Evolutionary conservation across 1,140 invertebrate genomes (phyloP), one percentile per base, ranked within the genome.

Genomic region (Drosophila nikananu): DNA sequence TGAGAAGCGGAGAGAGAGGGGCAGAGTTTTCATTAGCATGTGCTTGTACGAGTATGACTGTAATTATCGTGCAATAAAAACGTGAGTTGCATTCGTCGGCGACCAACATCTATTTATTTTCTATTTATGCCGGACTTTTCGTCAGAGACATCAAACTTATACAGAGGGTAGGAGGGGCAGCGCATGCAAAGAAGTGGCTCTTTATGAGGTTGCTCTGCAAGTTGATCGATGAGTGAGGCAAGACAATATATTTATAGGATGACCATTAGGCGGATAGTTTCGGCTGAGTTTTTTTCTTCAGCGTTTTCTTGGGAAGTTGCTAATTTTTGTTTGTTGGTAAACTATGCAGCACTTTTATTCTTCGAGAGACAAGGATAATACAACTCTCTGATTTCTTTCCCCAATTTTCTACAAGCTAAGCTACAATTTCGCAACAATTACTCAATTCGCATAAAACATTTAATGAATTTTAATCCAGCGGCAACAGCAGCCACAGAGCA

Each of bases 51-150:
- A 60, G 30, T 64, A 65, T 59, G 63, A 68, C 62, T 81, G 44
- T 80, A 75, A 87, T 87, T 87, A 83, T 84, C 84, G 68, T 89
- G 73, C 84, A 89, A 89, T 87, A 59, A 61, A 86, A 86, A 89
- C 83, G 83, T 87, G 83, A 89, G 67, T 76, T 78, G 83, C 81
- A 87, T 59, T 77, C 71, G 66, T 2, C 71, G 32, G 5, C 35
- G 19, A 25, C 21, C 32, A 39, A 17, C 59, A 25, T 59, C 37
- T 65, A 58, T 55, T 41, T 58, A 49, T 73, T 63, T 55, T 46
- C 59, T 52, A 63, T 75, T 57, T 74, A 68, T 68, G 64, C 48
- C 23, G 37, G 9, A 44, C 48, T 71, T 71, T 71, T 71, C 67
- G 23, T 68, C 49, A 37, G 30, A 37, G 48, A 55, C 54, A 68